These are phyloP conservation scores for Linnaemya tessellans DNA, from an alignment of 2,888 invertebrate species.

Conservation along the genomic window DNA sequence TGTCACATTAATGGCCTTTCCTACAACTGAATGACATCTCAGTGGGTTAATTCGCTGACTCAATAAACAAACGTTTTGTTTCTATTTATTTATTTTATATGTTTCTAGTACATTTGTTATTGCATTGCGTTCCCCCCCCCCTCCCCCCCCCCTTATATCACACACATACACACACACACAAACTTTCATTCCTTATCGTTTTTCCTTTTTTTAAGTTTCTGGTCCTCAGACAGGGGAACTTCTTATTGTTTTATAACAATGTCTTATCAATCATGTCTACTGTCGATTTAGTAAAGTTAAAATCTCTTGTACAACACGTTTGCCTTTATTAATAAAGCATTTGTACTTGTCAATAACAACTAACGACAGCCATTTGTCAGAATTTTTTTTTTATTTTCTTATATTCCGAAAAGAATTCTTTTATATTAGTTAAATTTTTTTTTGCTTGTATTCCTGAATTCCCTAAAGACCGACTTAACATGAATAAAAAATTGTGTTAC, in stretches of 20 bases:
- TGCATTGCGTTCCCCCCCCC: slow-evolving; percentile 15
- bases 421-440: slow-evolving; percentile 41
- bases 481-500: slow-evolving; percentile 32
- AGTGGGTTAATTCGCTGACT: neutral
- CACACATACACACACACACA: neutral
- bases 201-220: neutral
- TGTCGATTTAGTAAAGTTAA: slow-evolving; percentile 67
- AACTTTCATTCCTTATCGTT: neutral
- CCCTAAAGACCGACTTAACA: slow-evolving; percentile 20
- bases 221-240: neutral
- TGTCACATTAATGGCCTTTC: too few species aligned
- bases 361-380: slow-evolving; percentile 72
- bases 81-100: slow-evolving; percentile 11
- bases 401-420: neutral
- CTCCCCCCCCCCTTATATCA: too few species aligned
- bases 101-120: slow-evolving; percentile 31
- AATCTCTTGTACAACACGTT: slow-evolving; percentile 68
- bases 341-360: slow-evolving; percentile 73
- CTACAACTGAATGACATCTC: neutral
- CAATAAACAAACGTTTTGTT: neutral
- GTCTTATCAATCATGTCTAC: slow-evolving; percentile 70
- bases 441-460: slow-evolving; percentile 16
- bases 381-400: slow-evolving; percentile 31
- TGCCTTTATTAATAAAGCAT: slow-evolving; percentile 73
- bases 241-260: slow-evolving; percentile 52